A percentile compares a stretch with the other conserved stretches of the same genome.
Evolutionary conservation across 2,113 vertebrate genomes (phyloP).

Genomic region (Ancistrus triradiatus): DNA sequence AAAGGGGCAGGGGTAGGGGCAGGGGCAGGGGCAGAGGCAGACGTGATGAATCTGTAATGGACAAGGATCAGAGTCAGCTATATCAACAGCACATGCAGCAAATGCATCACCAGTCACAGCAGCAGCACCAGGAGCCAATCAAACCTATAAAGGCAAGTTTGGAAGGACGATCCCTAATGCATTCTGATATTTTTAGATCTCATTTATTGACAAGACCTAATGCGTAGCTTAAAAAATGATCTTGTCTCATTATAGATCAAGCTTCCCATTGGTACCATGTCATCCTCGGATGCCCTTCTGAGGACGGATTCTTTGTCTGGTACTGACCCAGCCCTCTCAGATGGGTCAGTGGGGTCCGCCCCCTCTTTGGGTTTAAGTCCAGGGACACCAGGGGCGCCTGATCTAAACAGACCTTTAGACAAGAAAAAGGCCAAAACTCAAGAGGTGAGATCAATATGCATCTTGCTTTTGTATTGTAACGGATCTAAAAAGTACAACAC

Average conservation of each 20-base stretch:
- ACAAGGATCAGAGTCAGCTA: slow-evolving; percentile 65
- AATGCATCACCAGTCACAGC: slow-evolving; percentile 50
- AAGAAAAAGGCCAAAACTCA: slow-evolving; percentile 83
- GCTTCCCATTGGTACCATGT: slow-evolving; percentile 66
- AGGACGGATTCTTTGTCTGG: slow-evolving; percentile 72
- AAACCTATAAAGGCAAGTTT: slow-evolving; percentile 70
- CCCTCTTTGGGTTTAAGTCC: slow-evolving; percentile 73
- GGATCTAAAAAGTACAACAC: no score
- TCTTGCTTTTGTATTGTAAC: no score
- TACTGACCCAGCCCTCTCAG: slow-evolving; percentile 72
- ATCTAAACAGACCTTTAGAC: slow-evolving; percentile 78
- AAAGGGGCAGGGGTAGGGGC: slow-evolving; percentile 64
- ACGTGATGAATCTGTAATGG: slow-evolving; percentile 68
- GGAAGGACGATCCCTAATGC: background rate
- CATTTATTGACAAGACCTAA: background rate
- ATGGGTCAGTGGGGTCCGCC: slow-evolving; percentile 70
- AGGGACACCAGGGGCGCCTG: slow-evolving; percentile 69
- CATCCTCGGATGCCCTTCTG: slow-evolving; percentile 68
- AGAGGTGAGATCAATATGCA: slow-evolving; percentile 66
- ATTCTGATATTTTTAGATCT: background rate
- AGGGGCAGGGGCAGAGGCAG: slow-evolving; percentile 64
- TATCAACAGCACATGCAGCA: slow-evolving; percentile 65
- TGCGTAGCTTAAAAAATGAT: background rate
- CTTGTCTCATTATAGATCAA: slow-evolving; percentile 60
- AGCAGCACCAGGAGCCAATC: slow-evolving; percentile 69